phyloP scores from a whole-genome alignment of 2,113 vertebrate genomes.

The Triplophysa rosa region DNA sequence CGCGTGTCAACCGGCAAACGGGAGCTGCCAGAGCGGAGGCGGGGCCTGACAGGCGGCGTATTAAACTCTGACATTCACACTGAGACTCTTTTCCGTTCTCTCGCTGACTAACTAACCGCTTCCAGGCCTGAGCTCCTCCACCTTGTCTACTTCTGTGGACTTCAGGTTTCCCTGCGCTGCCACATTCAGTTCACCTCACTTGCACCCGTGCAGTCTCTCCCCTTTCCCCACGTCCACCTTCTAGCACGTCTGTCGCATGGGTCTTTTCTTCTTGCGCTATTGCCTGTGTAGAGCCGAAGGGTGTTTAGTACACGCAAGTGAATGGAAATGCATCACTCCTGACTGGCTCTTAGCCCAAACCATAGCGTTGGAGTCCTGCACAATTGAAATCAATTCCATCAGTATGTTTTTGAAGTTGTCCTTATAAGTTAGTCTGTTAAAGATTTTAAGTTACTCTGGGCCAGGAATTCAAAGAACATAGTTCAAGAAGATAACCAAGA shows the following conservation, averaged over 20 bases:
- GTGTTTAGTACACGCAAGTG: conserved; percentile 41
- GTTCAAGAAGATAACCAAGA: background rate
- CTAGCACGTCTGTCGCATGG: conserved; percentile 22
- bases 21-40: background rate
- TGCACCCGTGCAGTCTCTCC: background rate
- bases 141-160: conserved; percentile 6
- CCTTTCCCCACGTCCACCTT: conserved; percentile 2
- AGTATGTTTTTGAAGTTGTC: too few relatives aligned
- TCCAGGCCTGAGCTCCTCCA: conserved; percentile 31
- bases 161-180: background rate
- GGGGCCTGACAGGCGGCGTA: conserved; percentile 14
- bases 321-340: conserved; percentile 47
- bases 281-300: conserved; percentile 41
- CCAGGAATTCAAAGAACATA: background rate
- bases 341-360: conserved; percentile 24
- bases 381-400: too few relatives aligned
- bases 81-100: conserved; percentile 4
- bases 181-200: background rate
- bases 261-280: conserved; percentile 29
- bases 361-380: background rate
- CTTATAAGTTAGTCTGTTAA: too few relatives aligned
- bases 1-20: background rate
- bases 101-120: conserved; percentile 37
- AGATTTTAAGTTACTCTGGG: background rate
- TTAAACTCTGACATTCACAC: conserved; percentile 35